phyloP scores from a whole-genome alignment of 2,888 invertebrate species.

The Desoria tigrina region DNA sequence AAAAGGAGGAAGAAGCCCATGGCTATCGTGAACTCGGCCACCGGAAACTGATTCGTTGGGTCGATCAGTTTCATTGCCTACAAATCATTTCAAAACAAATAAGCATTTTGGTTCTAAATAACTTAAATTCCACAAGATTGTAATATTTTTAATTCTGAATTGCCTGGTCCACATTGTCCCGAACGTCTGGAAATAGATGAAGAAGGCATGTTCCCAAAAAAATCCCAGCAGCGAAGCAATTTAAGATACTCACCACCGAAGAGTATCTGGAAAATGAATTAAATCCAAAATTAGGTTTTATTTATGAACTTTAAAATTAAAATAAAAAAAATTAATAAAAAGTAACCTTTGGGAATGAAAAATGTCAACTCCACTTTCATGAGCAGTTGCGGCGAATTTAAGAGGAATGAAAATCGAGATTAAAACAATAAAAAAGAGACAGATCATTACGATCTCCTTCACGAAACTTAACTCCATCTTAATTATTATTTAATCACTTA shows the following conservation, averaged over 20 bases:
- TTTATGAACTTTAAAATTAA: neutral
- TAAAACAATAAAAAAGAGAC: conserved; percentile 46
- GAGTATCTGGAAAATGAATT: conserved; percentile 36
- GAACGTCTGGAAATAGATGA: conserved; percentile 52
- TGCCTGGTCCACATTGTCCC: conserved; percentile 41
- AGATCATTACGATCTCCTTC: conserved; percentile 49
- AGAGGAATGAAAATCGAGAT: conserved; percentile 46
- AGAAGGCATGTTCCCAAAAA: conserved; percentile 51
- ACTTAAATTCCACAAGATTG: too few species aligned
- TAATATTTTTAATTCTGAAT: too few species aligned
- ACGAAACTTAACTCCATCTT: conserved; percentile 47
- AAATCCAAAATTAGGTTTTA: neutral
- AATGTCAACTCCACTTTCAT: conserved; percentile 46
- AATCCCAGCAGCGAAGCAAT: conserved; percentile 53
- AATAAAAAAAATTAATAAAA: neutral
- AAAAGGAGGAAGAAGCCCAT: conserved; percentile 51
- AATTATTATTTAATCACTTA: too few species aligned
- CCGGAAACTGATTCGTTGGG: conserved; percentile 44
- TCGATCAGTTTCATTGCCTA: conserved; percentile 45
- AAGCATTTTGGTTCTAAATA: neutral
- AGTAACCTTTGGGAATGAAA: conserved; percentile 48
- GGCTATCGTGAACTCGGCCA: conserved; percentile 45
- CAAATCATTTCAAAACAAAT: neutral
- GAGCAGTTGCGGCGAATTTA: conserved; percentile 47
- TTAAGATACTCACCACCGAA: conserved; percentile 45